Base-by-base conservation (phyloP, 1,140 invertebrate species). In the Orussus abietinus region DNA sequence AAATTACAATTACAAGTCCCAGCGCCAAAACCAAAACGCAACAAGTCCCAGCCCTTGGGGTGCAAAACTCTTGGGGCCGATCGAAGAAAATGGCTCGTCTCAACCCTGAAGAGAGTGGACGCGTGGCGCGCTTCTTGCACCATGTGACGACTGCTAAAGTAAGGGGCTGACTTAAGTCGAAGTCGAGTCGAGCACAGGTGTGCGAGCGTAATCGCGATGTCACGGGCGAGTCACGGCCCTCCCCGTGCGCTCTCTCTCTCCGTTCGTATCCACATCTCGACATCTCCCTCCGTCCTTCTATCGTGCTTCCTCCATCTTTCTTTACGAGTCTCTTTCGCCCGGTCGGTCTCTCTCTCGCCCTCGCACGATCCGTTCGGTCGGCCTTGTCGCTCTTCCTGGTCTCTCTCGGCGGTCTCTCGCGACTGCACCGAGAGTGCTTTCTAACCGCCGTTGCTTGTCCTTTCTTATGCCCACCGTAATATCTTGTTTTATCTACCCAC, bases 161-260 rank as follows among this genome's bases (percentile, higher is more conserved):
- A 60, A 61, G 48, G 54, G 58, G 58, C 47, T 46, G 47, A 43
- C 47, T 57, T 45, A 49, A 56, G 37, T 49, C 45, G 38, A 48
- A 48, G 47, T 33, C 40, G 51, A 47, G 36, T 26, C 21, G 35
- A 45, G 53, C 57, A 64, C 66, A 69, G 66, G 66, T 69, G 66
- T 64, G 64, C 65, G 60, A 66, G 49, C 50, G 64, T 64, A 69
- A 69, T 69, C 66, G 65, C 66, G 58, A 66, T 68, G 65, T 69
- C 66, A 68, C 61, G 65, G 62, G 26, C 60, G 43, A 63, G 56
- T 61, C 58, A 59, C 58, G 52, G 49, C 37, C 54, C 49, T 51
- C 49, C 34, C 12, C 22, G 6, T 35, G 34, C 39, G 19, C 39
- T 39, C 33, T 3, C 15, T 19, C 17, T 38, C 31, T n/a, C 6